A percentile compares a stretch with the other conserved stretches of the same genome.
These are phyloP conservation scores for Diabrotica undecimpunctata DNA, from an alignment of 1,140 invertebrate genomes.

Conservation along the genomic window DNA sequence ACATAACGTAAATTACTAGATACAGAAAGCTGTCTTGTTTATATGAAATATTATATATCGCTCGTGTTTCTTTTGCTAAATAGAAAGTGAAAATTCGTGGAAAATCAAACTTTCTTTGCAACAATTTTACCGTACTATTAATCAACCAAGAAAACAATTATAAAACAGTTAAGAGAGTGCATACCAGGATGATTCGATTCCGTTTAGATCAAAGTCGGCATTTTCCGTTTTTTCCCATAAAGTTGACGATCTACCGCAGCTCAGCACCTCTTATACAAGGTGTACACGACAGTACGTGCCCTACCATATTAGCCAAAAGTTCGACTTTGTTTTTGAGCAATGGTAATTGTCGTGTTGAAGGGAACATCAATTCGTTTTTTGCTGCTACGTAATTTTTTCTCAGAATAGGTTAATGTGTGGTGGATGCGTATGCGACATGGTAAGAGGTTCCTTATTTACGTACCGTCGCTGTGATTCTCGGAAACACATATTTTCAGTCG, in stretches of 20 bases:
- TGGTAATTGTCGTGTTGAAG: constrained; percentile 5
- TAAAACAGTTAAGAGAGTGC: constrained; percentile 11
- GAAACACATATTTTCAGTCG: too few relatives aligned
- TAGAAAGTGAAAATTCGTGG: too few relatives aligned
- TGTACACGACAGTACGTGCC: constrained; percentile 9
- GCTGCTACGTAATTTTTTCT: background rate
- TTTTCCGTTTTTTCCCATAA: constrained; percentile 3
- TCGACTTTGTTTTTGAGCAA: background rate
- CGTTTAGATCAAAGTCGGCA: background rate
- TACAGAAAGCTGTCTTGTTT: too few relatives aligned
- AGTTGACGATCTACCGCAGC: constrained; percentile 3
- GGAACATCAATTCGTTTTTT: constrained; percentile 10
- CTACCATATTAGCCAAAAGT: constrained; percentile 11
- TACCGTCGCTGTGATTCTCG: too few relatives aligned
- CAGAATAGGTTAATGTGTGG: too few relatives aligned
- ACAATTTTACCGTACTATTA: too few relatives aligned
- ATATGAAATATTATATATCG: too few relatives aligned
- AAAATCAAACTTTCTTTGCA: too few relatives aligned
- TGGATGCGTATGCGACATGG: too few relatives aligned
- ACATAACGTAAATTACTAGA: too few relatives aligned
- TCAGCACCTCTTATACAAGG: constrained; percentile 7
- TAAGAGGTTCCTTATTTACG: too few relatives aligned
- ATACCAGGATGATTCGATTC: constrained; percentile 1
- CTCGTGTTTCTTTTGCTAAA: too few relatives aligned
- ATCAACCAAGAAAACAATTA: constrained; percentile 4